Base-by-base conservation (phyloP, 2,113 vertebrate genomes). In the Ctenodactylus gundi region DNA sequence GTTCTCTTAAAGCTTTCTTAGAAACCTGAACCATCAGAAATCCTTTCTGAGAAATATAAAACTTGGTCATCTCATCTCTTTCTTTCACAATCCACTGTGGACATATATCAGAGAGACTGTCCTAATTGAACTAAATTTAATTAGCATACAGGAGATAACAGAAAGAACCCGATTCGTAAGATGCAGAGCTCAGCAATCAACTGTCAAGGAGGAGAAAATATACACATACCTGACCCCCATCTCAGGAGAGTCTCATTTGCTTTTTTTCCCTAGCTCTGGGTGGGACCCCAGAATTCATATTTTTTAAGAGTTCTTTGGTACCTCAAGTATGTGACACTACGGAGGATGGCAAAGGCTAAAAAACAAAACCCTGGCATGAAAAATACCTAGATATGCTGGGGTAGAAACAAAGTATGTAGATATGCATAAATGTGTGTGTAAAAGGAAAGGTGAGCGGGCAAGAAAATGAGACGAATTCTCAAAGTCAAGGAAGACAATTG, bases 181-280 rank as follows among this genome's bases (percentile, higher is more conserved):
- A 44, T 57, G 21, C 14, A 3, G 55, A 64, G 36, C 0, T 34
- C 57, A 64, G 2, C n/a, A n/a, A 31, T 36, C 46, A 1, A 9
- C 18, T 3, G 21, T 75, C 39, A 9, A 17, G n/a, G n/a, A n/a
- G n/a, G n/a, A 12, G 9, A 39, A 46, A 51, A 78, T 25, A 73
- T 12, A 8, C 7, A 41, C 6, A 3, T 18, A 58, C 67, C 41
- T 85, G 83, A 73, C 9, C 46, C 44, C 20, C 23, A 78, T 64
- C 41, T 92, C 44, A 67, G 85, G 88, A 62, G 64, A 58, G 39
- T 76, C 82, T 93, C 44, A 87, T 68, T 84, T 72, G 82, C 41
- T 68, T 70, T 44, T 36, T 68, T 90, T n/a, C n/a, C 55, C 76
- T 62, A 83, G 31, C 34, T 85, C 55, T 90, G 15, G 17, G 44